Base-by-base conservation (phyloP, 2,797 vertebrate genomes). In the Rhinatrema bivittatum region DNA sequence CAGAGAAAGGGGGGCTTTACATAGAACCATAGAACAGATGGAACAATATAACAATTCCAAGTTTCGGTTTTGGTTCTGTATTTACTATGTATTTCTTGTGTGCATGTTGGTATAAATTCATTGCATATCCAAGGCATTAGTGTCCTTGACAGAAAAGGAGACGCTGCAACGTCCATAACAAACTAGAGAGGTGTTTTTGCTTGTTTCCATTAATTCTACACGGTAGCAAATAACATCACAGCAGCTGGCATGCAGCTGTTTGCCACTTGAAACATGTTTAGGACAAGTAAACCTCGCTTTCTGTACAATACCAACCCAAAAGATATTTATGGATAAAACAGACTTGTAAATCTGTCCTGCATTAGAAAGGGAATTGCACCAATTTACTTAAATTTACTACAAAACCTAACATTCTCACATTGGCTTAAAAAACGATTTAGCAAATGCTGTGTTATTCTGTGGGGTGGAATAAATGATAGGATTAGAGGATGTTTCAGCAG, bases 31-130 rank as follows among this genome's bases (percentile, higher is more conserved):
- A n/a, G n/a, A n/a, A n/a, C n/a, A n/a, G n/a, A n/a, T n/a, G n/a
- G n/a, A n/a, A n/a, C n/a, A n/a, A n/a, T n/a, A n/a, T n/a, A n/a
- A n/a, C n/a, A n/a, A n/a, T 62, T 78, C 63, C 77, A 82, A n/a
- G n/a, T 76, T 77, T 88, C 83, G 72, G 74, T 35, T 70, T 70
- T 55, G 70, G 71, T 74, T 80, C 87, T 50, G 69, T 86, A 87
- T 91, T 90, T 88, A 78, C 86, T 80, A 78, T 79, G 72, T 84
- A 80, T 86, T n/a, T n/a, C n/a, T 76, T 85, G 80, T 80, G 86
- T 70, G 85, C 75, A 63, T n/a, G n/a, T n/a, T n/a, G n/a, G n/a
- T n/a, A 70, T 55, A 65, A 62, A 32, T 56, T 66, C 37, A 53
- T 58, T 65, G 65, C 68, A 59, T 41, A 56, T 63, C 58, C 50